Conservation (phyloP, 2,113 vertebrate genomes). For the Colinus virginianus region DNA sequence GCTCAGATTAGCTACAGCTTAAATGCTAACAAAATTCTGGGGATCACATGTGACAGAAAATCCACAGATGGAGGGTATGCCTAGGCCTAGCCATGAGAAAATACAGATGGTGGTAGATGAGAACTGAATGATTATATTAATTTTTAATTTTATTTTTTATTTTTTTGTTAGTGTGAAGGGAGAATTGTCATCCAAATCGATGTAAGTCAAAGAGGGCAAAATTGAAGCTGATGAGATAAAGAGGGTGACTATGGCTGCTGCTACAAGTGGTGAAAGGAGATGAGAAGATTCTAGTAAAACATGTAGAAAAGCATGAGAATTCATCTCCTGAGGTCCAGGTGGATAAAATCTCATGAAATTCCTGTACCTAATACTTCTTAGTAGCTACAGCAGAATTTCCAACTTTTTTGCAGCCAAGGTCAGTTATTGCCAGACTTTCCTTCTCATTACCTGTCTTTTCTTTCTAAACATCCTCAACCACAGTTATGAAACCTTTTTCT, state of each 20-base stretch:
- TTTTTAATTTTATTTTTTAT: background rate
- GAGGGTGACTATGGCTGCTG: background rate
- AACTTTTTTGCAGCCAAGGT: background rate
- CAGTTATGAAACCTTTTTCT: background rate
- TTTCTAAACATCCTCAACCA: background rate
- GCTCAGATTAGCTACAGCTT: background rate
- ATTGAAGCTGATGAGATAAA: background rate
- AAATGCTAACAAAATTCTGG: background rate
- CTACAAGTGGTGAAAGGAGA: background rate
- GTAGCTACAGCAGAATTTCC: background rate
- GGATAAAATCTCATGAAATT: background rate
- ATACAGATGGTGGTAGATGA: background rate
- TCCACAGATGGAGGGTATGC: background rate
- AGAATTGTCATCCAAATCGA: background rate
- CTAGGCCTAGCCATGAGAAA: background rate
- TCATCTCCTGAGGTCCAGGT: background rate
- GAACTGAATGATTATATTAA: background rate
- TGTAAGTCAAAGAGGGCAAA: background rate
- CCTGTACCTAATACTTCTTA: background rate
- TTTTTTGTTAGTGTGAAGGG: background rate
- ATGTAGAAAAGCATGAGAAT: background rate
- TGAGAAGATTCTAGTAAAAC: background rate
- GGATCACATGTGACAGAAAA: fast-evolving
- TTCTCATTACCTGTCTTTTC: background rate
- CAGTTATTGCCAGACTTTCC: too few species aligned